Evolutionary conservation across 2,888 invertebrate species (phyloP).

Genomic region (Philereme vetulata): DNA sequence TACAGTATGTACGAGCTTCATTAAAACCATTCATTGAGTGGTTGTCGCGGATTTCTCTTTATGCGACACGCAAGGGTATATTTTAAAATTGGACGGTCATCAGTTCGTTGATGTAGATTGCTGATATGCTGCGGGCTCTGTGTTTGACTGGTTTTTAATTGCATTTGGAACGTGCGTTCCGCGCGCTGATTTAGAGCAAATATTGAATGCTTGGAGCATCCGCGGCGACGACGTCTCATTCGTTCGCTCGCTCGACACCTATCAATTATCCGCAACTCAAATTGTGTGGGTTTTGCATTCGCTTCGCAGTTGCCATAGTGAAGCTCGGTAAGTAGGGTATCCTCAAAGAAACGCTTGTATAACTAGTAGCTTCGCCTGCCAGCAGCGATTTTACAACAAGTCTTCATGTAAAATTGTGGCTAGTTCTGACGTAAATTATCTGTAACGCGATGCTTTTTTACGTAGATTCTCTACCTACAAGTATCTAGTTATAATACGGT

Average conservation of each 20-base stretch:
- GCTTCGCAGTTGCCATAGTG: conserved; percentile 35
- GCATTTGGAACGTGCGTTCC: conserved; percentile 52
- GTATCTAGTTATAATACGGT: conserved; percentile 23
- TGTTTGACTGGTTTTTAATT: conserved; percentile 68
- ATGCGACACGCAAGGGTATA: conserved; percentile 44
- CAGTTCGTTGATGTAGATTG: conserved; percentile 64
- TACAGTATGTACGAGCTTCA: conserved; percentile 30
- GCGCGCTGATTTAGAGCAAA: conserved; percentile 70
- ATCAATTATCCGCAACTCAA: conserved; percentile 63
- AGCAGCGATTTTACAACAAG: not conserved
- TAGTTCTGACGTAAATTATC: not conserved
- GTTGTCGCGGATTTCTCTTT: conserved; percentile 44
- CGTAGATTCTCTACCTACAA: conserved; percentile 11
- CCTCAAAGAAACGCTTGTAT: not conserved
- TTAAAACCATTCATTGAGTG: conserved; percentile 42
- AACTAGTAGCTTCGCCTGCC: not conserved
- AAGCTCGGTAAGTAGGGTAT: conserved; percentile 2
- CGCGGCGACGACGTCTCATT: conserved; percentile 63
- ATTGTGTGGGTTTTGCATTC: conserved; percentile 50
- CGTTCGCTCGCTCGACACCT: conserved; percentile 55
- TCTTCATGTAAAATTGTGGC: conserved; percentile 1
- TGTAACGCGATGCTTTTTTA: not conserved
- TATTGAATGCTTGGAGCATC: conserved; percentile 67
- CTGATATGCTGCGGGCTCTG: conserved; percentile 59
- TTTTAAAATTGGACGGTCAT: conserved; percentile 55